Base-by-base conservation (phyloP, 2,888 invertebrate species). In the Hedya salicella region DNA sequence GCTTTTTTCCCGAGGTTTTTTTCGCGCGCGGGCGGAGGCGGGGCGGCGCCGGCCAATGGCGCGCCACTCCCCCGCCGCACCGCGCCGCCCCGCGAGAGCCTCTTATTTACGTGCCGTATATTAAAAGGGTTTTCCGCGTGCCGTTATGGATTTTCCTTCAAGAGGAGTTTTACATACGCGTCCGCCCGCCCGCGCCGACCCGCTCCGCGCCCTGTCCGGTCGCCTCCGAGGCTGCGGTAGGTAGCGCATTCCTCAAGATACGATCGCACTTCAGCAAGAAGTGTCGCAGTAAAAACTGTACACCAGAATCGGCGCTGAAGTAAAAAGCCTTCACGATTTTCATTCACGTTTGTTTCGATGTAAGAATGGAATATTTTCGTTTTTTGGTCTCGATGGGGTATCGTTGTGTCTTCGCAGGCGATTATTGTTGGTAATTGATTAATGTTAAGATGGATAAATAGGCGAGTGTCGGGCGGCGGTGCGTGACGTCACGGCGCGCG, bases 41-140 rank as follows among this genome's bases (percentile, higher is more conserved):
- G 86, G 79, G 82, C 75, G 75, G 78, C 86, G 86, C 73, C 76
- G 79, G 76, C 84, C 86, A 88, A 87, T 86, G 79, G 77, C 78
- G 78, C 74, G 83, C 85, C 82, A 83, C 87, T 75, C 78, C 78
- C 75, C 73, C 74, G 74, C 71, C 65, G 73, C 74, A 77, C 69
- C 72, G 75, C 70, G 70, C 76, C 75, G 76, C 74, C 72, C 78
- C 75, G 78, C 74, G 74, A 73, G 71, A 82, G 75, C 69, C 83
- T 80, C 86, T 87, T 89, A 91, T 91, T 91, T 90, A 91, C 90
- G 91, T 91, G 87, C 83, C 91, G 89, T 90, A 91, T 91, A 92
- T 91, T 91, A 90, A 92, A 91, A 92, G 91, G 92, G 92, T 91
- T 92, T 91, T 92, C 91, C 91, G 89, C 91, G 89, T 86, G 82